Conservation (phyloP, 2,888 invertebrate species). For the Chymomyza caudatula region DNA sequence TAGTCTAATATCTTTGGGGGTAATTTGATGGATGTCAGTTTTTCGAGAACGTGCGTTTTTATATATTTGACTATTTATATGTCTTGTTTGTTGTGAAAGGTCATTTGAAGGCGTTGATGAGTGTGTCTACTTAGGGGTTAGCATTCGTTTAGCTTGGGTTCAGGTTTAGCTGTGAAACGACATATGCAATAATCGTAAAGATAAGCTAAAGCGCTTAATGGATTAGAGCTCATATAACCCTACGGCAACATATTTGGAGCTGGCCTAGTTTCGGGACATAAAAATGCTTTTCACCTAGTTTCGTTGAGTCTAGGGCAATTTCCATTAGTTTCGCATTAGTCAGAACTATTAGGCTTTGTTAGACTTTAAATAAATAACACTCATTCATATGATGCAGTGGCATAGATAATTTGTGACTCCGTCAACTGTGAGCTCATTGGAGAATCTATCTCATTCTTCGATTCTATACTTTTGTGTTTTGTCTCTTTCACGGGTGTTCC, state of each 20-base stretch:
- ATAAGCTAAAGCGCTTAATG: background rate
- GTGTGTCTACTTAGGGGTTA: background rate
- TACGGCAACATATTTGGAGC: background rate
- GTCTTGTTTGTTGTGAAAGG: background rate
- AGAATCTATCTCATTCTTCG: too few relatives aligned
- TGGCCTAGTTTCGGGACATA: background rate
- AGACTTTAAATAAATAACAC: too few relatives aligned
- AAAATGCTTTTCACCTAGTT: background rate
- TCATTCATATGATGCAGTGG: too few relatives aligned
- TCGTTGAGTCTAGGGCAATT: background rate
- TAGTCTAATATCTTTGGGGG: background rate
- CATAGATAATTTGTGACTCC: too few relatives aligned
- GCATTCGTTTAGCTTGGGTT: background rate
- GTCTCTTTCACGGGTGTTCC: too few relatives aligned
- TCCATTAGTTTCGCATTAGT: background rate
- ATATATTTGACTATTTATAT: background rate
- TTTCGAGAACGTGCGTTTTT: background rate
- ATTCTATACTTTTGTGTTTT: too few relatives aligned
- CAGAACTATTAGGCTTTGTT: background rate
- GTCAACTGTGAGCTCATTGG: too few relatives aligned
- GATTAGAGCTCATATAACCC: background rate
- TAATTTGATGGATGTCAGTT: background rate
- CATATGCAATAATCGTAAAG: background rate
- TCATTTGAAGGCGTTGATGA: background rate
- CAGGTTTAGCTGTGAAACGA: background rate